A percentile compares a stretch with the other conserved stretches of the same genome.
These are phyloP conservation scores for Megaceryle maxima DNA, from an alignment of 2,113 vertebrate species.

Conservation along the genomic window DNA sequence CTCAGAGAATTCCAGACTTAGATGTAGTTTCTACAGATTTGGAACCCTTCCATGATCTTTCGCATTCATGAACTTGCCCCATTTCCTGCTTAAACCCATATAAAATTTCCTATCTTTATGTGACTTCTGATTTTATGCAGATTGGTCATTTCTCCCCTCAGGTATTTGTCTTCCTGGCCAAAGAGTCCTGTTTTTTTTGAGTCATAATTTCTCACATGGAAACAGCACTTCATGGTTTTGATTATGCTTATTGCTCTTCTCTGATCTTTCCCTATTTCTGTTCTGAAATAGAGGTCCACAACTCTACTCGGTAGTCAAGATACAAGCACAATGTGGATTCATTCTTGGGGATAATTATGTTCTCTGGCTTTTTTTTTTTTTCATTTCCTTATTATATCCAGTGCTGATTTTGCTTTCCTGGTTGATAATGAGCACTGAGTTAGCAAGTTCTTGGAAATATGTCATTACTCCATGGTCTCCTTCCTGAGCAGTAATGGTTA, in stretches of 20 bases:
- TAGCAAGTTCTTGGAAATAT: neutral
- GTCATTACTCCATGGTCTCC: neutral
- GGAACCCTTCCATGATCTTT: neutral
- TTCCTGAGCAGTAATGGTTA: neutral
- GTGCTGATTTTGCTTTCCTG: neutral
- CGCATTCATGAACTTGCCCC: neutral
- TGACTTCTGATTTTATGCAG: neutral
- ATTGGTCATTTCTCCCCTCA: neutral
- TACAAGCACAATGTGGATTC: neutral
- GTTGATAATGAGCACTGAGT: neutral
- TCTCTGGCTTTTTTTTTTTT: neutral
- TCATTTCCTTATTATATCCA: neutral
- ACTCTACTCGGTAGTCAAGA: neutral
- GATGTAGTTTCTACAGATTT: neutral
- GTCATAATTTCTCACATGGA: neutral
- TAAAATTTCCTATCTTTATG: neutral
- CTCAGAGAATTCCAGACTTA: neutral
- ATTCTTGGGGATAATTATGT: neutral
- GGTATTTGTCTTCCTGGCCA: neutral
- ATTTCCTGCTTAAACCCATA: neutral
- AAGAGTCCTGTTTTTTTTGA: neutral
- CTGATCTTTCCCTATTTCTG: neutral
- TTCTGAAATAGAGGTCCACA: neutral
- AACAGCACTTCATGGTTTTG: neutral
- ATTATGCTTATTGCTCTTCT: neutral